A percentile compares a stretch with the other conserved stretches of the same genome.
Evolutionary conservation across 1,140 invertebrate genomes (phyloP).

Genomic region (Sarcophaga bullata): DNA sequence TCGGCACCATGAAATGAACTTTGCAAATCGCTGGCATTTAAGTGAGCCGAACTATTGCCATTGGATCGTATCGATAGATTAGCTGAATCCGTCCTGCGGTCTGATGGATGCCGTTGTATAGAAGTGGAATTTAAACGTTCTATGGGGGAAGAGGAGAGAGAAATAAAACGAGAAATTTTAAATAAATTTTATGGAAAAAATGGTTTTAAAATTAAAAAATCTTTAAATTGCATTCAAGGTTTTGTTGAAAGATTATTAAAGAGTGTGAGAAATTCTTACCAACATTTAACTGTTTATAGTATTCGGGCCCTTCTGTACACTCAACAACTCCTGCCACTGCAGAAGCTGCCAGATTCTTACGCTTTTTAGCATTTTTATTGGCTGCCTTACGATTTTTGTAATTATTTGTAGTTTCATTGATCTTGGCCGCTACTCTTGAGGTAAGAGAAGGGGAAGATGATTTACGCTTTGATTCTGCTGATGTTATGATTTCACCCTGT

Average conservation of each 20-base stretch:
- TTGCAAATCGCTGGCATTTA: slow-evolving; percentile 58
- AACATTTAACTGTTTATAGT: slow-evolving; percentile 52
- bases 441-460: slow-evolving; percentile 52
- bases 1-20: slow-evolving; percentile 52
- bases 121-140: slow-evolving; percentile 59
- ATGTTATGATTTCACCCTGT: neutral
- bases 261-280: slow-evolving; percentile 47
- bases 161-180: neutral
- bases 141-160: slow-evolving; percentile 43
- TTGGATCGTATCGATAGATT: slow-evolving; percentile 60
- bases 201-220: too few relatives aligned
- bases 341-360: slow-evolving; percentile 39
- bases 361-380: slow-evolving; percentile 48
- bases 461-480: slow-evolving; percentile 43
- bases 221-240: slow-evolving; percentile 25
- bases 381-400: slow-evolving; percentile 49
- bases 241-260: neutral
- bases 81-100: slow-evolving; percentile 58
- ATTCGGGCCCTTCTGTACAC: slow-evolving; percentile 41
- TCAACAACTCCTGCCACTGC: slow-evolving; percentile 33
- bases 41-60: slow-evolving; percentile 57
- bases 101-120: slow-evolving; percentile 62
- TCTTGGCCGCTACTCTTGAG: slow-evolving; percentile 56
- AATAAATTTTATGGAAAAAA: too few relatives aligned
- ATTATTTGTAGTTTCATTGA: slow-evolving; percentile 49